Evolutionary conservation across 2,888 invertebrate genomes (phyloP), one percentile per base, ranked within the genome.

Genomic region (Octodonta nipae): DNA sequence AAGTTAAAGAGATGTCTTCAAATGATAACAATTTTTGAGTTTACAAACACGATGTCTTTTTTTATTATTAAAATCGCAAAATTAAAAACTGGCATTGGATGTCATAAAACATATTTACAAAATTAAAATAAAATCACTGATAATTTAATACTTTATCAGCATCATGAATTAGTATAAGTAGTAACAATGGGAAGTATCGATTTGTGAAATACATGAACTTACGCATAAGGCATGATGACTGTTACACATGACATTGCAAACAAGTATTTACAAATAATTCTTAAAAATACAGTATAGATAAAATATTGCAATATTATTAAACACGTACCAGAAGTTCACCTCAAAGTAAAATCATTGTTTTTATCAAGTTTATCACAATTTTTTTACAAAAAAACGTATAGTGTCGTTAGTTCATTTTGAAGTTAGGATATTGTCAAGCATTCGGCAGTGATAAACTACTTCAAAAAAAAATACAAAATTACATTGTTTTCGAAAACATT

Each of bases 181-280:
- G n/a, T n/a, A n/a, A n/a, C n/a, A n/a, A n/a, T n/a, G n/a, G n/a
- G n/a, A n/a, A n/a, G n/a, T n/a, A n/a, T n/a, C n/a, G n/a, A n/a
- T 7, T 6, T 8, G 13, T 8, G 15, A 28, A 28, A 28, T 31
- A 34, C 30, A 27, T 12, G 12, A 26, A 16, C 22, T 26, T 37
- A n/a, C 25, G 37, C 37, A 32, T 6, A 13, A 42, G 39, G 41
- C 36, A 6, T 14, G 33, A 41, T 37, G 32, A 37, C 26, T 16
- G 34, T 30, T 37, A 38, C 41, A 49, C 44, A 45, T n/a, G n/a
- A 49, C 43, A 52, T 49, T 43, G 47, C 51, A 54, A 53, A 54
- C 52, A 51, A 17, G 54, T 55, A 55, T 55, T 53, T 55, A 55
- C 55, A 55, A 47, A 52, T 39, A 45, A 47, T 43, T 43, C 39